Evolutionary conservation across 2,113 vertebrate genomes (phyloP).

Genomic region (Ranitomeya imitator): DNA sequence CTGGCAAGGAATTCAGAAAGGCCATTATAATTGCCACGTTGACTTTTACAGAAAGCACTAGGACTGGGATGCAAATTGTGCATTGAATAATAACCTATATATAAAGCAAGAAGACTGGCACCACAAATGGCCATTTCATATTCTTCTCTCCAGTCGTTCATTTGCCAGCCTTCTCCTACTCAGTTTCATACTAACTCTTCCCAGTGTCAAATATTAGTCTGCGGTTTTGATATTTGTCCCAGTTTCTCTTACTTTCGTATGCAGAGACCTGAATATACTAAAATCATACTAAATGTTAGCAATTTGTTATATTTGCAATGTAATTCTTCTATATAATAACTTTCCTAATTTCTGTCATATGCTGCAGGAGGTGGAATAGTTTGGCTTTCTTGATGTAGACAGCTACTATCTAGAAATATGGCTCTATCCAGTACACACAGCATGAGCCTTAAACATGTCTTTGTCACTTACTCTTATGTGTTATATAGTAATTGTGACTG

Average conservation of each 20-base stretch:
- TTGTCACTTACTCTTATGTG: background rate
- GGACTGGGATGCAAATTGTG: background rate
- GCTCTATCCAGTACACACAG: background rate
- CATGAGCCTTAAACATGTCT: background rate
- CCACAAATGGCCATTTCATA: background rate
- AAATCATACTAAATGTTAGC: background rate
- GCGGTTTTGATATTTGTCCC: background rate
- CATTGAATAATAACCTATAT: background rate
- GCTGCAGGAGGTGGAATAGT: background rate
- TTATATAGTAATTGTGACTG: background rate
- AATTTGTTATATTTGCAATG: background rate
- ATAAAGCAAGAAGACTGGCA: background rate
- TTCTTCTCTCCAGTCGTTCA: background rate
- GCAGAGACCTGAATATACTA: background rate
- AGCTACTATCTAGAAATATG: background rate
- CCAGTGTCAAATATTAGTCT: background rate
- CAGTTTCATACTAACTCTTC: background rate
- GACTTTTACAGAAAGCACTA: background rate
- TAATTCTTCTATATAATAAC: background rate
- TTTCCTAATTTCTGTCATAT: background rate
- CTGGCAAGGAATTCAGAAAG: background rate
- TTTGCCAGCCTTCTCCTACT: background rate
- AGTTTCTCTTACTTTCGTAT: background rate
- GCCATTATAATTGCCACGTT: background rate
- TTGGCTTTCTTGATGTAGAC: background rate